Evolutionary conservation across 2,113 vertebrate genomes (phyloP), one percentile per base, ranked within the genome.

Genomic region (Polyodon spathula): DNA sequence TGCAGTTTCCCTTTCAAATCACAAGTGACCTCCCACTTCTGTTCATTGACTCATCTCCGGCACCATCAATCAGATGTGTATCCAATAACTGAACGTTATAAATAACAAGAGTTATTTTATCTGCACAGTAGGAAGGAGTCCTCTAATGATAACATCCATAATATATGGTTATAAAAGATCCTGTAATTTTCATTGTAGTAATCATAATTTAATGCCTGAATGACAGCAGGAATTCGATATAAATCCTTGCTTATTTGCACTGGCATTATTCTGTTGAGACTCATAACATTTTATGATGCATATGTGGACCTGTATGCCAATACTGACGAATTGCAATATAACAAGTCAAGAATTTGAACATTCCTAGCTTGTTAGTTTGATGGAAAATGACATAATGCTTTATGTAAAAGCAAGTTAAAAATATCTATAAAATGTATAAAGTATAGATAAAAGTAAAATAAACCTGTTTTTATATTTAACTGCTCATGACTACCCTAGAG

Each of bases 21-120:
- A 50, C 46, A 50, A 3, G 10, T 50, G 46, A n/a, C 46, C 4
- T 50, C 46, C 46, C 4, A 50, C n/a, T 50, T 11, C 5, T 50
- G 11, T 48, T 9, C 11, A 12, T 12, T 50, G 10, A 50, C 53
- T 54, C 16, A 54, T 54, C 53, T 54, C 53, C 53, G 10, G 6
- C 9, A 16, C 12, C 37, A 54, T 54, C 53, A 16, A 27, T 54
- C 53, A 15, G 53, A 7, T 27, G n/a, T 37, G 37, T 37, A 37
- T 54, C 2, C 53, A 54, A 27, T 27, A 54, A 16, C 16, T 27
- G 16, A 6, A 8, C 53, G 9, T 54, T 37, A 10, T 50, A 54
- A 54, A 54, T 54, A 54, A 37, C 16, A 27, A 54, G 6, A 54
- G 53, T 37, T 4, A 54, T 54, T 54, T 54, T 27, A 54, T 17